phyloP scores from a whole-genome alignment of 2,888 invertebrate species.

The Drosophila putrida region DNA sequence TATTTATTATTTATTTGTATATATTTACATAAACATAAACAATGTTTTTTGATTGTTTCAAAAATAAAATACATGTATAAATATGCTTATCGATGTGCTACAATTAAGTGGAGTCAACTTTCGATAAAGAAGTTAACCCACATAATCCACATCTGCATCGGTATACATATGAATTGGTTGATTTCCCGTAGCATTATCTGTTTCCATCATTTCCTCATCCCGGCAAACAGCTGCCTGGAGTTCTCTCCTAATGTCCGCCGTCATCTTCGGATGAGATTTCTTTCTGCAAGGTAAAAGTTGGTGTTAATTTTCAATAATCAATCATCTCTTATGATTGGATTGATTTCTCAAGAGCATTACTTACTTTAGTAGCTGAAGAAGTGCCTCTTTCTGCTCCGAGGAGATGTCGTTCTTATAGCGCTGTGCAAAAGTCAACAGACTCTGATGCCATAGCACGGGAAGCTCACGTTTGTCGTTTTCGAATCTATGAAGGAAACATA shows the following conservation, averaged over 20 bases:
- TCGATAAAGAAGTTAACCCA: conserved; percentile 34
- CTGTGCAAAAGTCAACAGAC: conserved; percentile 96
- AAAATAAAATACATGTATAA: conserved; percentile 36
- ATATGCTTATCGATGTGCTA: conserved; percentile 15
- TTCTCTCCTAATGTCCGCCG: conserved; percentile 93
- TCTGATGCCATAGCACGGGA: conserved; percentile 99
- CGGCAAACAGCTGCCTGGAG: conserved; percentile 93
- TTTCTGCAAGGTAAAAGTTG: conserved; percentile 69
- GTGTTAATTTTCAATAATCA: background rate
- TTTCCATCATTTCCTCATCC: conserved; percentile 88
- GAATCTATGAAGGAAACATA: conserved; percentile 88
- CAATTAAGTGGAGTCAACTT: background rate
- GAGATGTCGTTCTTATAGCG: conserved; percentile 98
- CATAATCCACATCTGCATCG: conserved; percentile 78
- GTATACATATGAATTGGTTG: conserved; percentile 76
- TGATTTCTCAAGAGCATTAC: background rate
- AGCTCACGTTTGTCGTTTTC: conserved; percentile 92
- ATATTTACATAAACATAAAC: conserved; percentile 45
- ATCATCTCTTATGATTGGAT: background rate
- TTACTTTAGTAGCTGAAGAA: conserved; percentile 90
- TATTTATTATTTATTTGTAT: conserved; percentile 23
- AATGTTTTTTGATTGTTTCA: conserved; percentile 25
- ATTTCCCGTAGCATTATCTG: conserved; percentile 62
- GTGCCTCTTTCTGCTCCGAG: conserved; percentile 94
- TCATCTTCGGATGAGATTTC: conserved; percentile 86